Evolutionary conservation across 1,140 invertebrate species (phyloP), one percentile per base, ranked within the genome.

Genomic region (Dermatophagoides farinae): DNA sequence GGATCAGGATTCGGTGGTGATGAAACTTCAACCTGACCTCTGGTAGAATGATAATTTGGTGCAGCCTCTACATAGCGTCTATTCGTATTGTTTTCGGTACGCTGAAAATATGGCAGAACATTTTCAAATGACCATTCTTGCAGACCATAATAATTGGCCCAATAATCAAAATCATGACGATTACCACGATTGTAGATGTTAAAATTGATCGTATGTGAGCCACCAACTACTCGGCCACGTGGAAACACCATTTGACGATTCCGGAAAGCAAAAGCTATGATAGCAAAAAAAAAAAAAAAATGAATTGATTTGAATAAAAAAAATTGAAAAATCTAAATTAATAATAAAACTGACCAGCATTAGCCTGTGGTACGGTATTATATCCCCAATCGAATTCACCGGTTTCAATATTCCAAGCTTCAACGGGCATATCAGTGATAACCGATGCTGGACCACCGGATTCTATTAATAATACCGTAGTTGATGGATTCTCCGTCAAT

Each of bases 151-250:
- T 41, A 46, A 0, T 78, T 73, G 68, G 90, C 88, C 93, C 93
- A 98, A 5, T 77, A 75, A 67, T 97, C 86, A 70, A 96, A 97
- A 70, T 97, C 93, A 61, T 78, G 80, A 96, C 92, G 43, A n/a
- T 63, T 59, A 0, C 92, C 93, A 25, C 93, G 76, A 0, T 97
- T 75, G 67, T 97, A 97, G 0, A 96, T 76, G 92, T 97, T 97
- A 2, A 88, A 88, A 71, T 97, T 97, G 0, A 96, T 77, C 0
- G 90, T 87, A 51, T 86, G 89, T 25, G 86, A 85, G 12, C 91
- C 92, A 14, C 78, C 79, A 55, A 75, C 43, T 16, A 66, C 66
- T 61, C 63, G 50, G 31, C 68, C 70, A 44, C 68, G 62, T 6
- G 68, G 46, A 22, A 4, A 61, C 9, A 54, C 25, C 4, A 61